phyloP scores from a whole-genome alignment of 2,888 invertebrate genomes.

The Coelopa pilipes region DNA sequence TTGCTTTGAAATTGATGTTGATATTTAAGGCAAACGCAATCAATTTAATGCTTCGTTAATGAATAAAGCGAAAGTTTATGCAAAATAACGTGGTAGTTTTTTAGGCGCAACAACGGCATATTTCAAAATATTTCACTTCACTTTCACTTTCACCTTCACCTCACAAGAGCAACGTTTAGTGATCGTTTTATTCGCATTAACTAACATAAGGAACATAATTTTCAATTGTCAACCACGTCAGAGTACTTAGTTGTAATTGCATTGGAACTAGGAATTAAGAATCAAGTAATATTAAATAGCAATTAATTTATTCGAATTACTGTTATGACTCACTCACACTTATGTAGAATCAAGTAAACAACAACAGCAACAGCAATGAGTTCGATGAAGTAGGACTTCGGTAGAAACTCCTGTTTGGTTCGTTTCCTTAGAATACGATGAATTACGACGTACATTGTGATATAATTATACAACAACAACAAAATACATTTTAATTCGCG shows the following conservation, averaged over 20 bases:
- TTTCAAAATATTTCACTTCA: too few species aligned
- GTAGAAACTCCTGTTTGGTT: too few species aligned
- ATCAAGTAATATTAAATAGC: not conserved
- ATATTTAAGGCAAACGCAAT: conserved; percentile 12
- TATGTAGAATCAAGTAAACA: conserved; percentile 21
- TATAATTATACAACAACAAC: conserved; percentile 4
- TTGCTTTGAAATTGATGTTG: conserved; percentile 7
- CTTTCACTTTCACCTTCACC: too few species aligned
- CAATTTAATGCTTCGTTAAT: conserved; percentile 35
- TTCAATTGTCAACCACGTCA: too few species aligned
- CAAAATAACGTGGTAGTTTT: not conserved
- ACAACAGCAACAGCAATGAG: not conserved
- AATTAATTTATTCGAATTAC: not conserved
- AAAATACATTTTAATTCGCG: not conserved
- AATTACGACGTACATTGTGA: conserved; percentile 18
- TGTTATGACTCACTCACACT: conserved; percentile 2
- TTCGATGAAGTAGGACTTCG: too few species aligned
- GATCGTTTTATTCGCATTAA: too few species aligned
- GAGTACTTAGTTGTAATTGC: too few species aligned
- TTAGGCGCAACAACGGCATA: too few species aligned
- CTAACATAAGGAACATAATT: too few species aligned
- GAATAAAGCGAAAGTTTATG: not conserved
- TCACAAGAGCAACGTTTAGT: too few species aligned
- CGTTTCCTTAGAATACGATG: too few species aligned
- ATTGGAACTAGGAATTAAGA: not conserved